Percentiles rank a stretch among this genome's conserved stretches.
phyloP scores from a whole-genome alignment of 92 coral and sea anemone genomes.

The Zoanthus gigantus region DNA sequence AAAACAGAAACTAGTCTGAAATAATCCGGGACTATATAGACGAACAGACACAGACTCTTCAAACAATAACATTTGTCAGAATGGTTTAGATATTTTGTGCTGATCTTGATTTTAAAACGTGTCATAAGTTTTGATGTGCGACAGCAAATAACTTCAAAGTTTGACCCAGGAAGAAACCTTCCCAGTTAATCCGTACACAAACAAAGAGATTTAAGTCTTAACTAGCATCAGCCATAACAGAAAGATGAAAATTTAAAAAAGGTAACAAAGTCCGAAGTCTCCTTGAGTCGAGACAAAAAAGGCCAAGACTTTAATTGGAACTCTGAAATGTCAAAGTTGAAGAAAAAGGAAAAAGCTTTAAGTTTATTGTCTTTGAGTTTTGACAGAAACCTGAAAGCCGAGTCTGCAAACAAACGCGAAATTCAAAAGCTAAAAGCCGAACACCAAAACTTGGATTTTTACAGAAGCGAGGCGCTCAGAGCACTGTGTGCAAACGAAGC shows the following conservation, averaged over 20 bases:
- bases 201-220: slow-evolving; percentile 14
- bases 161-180: background rate
- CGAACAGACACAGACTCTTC: too few species aligned
- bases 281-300: background rate
- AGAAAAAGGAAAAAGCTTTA: slow-evolving; percentile 4
- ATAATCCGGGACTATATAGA: too few species aligned
- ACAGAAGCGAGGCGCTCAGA: slow-evolving; percentile 27
- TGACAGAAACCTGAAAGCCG: slow-evolving; percentile 16
- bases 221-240: background rate
- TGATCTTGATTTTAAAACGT: too few species aligned
- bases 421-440: slow-evolving; percentile 12
- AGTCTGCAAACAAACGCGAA: slow-evolving; percentile 40
- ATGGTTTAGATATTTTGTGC: too few species aligned
- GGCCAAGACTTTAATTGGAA: background rate
- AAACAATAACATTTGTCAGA: too few species aligned
- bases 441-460: slow-evolving; percentile 29
- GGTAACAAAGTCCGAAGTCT: background rate
- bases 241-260: background rate
- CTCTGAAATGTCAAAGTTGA: slow-evolving; percentile 2
- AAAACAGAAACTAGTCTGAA: too few species aligned
- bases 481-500: slow-evolving; percentile 29
- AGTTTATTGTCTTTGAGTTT: slow-evolving; percentile 22
- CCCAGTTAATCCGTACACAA: background rate
- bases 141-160: background rate
- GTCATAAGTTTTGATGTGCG: background rate